A percentile compares a stretch with the other conserved stretches of the same genome.
Evolutionary conservation across 2,113 vertebrate genomes (phyloP).

Genomic region (Cochlearius cochlearius): DNA sequence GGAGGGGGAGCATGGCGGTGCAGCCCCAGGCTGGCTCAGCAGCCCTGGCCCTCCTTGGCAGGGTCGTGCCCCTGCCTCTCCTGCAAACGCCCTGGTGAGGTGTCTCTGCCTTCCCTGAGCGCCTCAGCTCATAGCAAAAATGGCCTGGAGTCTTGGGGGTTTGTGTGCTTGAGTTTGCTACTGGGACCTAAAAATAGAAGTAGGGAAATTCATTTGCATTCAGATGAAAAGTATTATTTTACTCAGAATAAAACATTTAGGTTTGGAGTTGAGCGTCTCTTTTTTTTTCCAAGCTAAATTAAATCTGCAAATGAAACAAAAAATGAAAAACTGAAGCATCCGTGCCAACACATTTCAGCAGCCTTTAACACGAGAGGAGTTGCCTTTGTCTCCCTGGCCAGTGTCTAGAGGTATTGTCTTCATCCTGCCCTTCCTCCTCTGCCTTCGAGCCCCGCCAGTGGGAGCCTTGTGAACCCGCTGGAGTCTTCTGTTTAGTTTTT

Average conservation of each 20-base stretch:
- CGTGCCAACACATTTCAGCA: background rate
- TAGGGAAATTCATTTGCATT: background rate
- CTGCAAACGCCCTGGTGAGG: background rate
- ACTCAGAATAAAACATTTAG: background rate
- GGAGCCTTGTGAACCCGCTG: background rate
- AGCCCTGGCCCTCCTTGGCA: background rate
- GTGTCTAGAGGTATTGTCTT: background rate
- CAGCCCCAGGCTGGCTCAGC: rapidly evolving
- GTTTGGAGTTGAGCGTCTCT: background rate
- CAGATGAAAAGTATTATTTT: background rate
- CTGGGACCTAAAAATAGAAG: background rate
- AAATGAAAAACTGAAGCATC: background rate
- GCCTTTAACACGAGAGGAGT: background rate
- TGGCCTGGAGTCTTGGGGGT: background rate
- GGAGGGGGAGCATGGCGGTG: rapidly evolving
- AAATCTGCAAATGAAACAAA: background rate
- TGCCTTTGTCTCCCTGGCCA: background rate
- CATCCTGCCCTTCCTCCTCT: background rate
- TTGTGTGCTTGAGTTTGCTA: background rate
- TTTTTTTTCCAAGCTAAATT: background rate
- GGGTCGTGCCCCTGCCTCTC: background rate
- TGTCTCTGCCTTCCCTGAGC: background rate
- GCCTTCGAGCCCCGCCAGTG: background rate
- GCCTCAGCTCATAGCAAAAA: background rate
- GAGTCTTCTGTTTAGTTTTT: background rate